Evolutionary conservation across 92 coral and sea anemone genomes (phyloP).

Genomic region (Palythoa grandiflora): DNA sequence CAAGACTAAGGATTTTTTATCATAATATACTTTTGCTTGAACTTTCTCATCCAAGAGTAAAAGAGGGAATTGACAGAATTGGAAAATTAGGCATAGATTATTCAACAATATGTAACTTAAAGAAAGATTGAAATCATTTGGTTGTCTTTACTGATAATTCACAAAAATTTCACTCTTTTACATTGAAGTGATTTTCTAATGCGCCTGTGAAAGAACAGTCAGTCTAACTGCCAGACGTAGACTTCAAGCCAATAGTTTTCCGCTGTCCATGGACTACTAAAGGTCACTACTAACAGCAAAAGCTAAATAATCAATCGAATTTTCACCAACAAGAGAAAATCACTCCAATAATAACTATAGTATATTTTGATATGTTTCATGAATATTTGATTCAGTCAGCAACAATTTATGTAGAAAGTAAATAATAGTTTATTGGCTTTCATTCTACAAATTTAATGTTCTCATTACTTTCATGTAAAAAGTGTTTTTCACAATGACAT

Average conservation of each 20-base stretch:
- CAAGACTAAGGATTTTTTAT: conserved; percentile 59
- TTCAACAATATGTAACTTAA: not conserved
- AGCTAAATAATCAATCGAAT: conserved; percentile 3
- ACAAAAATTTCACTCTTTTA: conserved; percentile 2
- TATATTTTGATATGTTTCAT: conserved; percentile 10
- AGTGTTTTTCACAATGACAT: too few species aligned
- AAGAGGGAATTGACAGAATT: not conserved
- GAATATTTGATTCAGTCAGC: conserved; percentile 15
- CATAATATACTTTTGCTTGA: conserved; percentile 53
- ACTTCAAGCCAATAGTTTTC: conserved; percentile 15
- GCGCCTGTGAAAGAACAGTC: conserved; percentile 1
- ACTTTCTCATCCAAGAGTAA: conserved; percentile 34
- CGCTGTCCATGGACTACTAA: not conserved
- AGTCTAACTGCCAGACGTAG: not conserved
- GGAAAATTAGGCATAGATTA: not conserved
- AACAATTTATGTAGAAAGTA: conserved; percentile 17
- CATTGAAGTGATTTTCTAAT: conserved; percentile 13
- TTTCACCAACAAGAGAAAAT: conserved; percentile 22
- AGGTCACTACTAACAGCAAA: conserved; percentile 20
- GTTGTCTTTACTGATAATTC: conserved; percentile 7
- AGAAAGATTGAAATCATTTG: not conserved
- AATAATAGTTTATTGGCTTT: conserved; percentile 12
- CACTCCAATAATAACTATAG: conserved; percentile 10
- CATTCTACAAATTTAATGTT: conserved; percentile 19
- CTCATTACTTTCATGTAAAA: too few species aligned